A percentile compares a stretch with the other conserved stretches of the same genome.
These are phyloP conservation scores for Andrena minutula DNA, from an alignment of 2,888 invertebrate genomes.

Conservation along the genomic window DNA sequence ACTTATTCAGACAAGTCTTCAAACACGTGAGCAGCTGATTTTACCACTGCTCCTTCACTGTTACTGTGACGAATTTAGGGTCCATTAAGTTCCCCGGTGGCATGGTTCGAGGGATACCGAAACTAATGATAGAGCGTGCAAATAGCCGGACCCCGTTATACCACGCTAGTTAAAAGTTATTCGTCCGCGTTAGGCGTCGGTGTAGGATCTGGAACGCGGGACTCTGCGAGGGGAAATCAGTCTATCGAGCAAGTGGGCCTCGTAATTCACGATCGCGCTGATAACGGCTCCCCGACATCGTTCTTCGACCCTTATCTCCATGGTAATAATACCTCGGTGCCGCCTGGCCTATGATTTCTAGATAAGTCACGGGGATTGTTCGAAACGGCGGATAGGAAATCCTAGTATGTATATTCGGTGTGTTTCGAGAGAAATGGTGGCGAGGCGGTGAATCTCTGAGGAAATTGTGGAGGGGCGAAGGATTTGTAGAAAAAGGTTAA, in stretches of 20 bases:
- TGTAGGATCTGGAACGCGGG: slow-evolving; percentile 53
- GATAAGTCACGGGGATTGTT: slow-evolving; percentile 34
- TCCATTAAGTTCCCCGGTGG: too few relatives aligned
- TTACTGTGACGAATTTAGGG: too few relatives aligned
- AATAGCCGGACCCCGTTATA: slow-evolving; percentile 26
- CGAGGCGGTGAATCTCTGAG: neutral
- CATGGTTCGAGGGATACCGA: neutral
- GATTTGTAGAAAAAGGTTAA: too few relatives aligned
- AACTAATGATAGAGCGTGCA: slow-evolving; percentile 13
- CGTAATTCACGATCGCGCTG: slow-evolving; percentile 59
- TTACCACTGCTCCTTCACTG: too few relatives aligned
- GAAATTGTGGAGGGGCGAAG: too few relatives aligned
- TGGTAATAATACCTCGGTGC: slow-evolving; percentile 34
- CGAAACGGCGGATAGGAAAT: neutral
- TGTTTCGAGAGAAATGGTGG: neutral
- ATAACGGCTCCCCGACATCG: slow-evolving; percentile 43
- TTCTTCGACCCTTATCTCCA: slow-evolving; percentile 43
- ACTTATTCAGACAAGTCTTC: too few relatives aligned
- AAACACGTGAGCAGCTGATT: too few relatives aligned
- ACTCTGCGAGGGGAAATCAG: slow-evolving; percentile 55
- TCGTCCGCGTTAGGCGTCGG: slow-evolving; percentile 9
- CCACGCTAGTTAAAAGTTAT: slow-evolving; percentile 46
- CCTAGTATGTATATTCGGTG: neutral
- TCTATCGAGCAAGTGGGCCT: slow-evolving; percentile 59
- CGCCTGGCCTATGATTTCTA: slow-evolving; percentile 19